Evolutionary conservation across 2,113 vertebrate genomes (phyloP).

Genomic region (Scophthalmus maximus): DNA sequence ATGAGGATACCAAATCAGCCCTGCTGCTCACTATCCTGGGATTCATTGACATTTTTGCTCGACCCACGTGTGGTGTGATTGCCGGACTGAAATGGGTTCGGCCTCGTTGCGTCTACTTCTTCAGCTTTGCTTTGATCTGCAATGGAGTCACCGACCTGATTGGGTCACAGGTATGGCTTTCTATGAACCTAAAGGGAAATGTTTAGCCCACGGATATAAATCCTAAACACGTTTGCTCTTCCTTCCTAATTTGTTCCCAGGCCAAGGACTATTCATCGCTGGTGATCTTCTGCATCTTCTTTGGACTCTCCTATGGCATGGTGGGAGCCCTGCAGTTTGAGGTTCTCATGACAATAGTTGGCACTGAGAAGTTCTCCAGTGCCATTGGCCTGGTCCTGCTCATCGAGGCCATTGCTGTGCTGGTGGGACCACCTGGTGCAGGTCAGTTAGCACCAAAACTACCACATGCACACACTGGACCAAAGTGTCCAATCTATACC

Average conservation of each 20-base stretch:
- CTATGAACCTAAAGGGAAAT: background rate
- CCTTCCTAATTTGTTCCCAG: constrained; percentile 28
- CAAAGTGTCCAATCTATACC: too few species aligned
- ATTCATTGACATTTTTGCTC: constrained; percentile 93
- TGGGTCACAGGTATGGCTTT: constrained; percentile 80
- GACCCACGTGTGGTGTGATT: constrained; percentile 89
- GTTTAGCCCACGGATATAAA: background rate
- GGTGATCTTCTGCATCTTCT: constrained; percentile 94
- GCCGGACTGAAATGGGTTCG: constrained; percentile 89
- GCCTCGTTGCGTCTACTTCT: constrained; percentile 92
- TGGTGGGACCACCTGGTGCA: constrained; percentile 92
- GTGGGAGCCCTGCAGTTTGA: constrained; percentile 98
- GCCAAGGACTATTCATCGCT: constrained; percentile 84
- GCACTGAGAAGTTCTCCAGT: constrained; percentile 93
- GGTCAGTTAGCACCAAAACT: constrained; percentile 79
- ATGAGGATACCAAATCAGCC: constrained; percentile 90
- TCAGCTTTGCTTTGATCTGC: constrained; percentile 95
- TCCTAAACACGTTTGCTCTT: background rate
- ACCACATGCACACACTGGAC: background rate
- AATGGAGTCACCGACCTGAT: constrained; percentile 92
- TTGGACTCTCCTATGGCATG: constrained; percentile 97
- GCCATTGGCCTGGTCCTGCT: constrained; percentile 95
- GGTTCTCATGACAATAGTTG: constrained; percentile 97
- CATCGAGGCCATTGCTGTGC: constrained; percentile 92
- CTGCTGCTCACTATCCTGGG: constrained; percentile 93